A percentile compares a stretch with the other conserved stretches of the same genome.
These are phyloP conservation scores for Danionella dracula DNA, from an alignment of 2,797 vertebrate species.

Conservation along the genomic window DNA sequence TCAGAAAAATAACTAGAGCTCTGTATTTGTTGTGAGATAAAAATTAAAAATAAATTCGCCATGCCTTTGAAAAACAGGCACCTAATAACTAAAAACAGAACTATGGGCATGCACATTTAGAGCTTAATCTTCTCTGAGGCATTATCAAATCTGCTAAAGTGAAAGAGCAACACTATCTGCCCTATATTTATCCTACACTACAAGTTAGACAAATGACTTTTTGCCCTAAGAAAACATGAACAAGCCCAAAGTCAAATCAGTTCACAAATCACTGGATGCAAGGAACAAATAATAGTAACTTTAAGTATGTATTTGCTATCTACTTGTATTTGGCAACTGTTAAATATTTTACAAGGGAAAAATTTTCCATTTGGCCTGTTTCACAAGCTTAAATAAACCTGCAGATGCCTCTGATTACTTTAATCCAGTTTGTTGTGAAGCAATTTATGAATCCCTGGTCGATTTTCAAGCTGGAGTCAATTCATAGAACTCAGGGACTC, in stretches of 20 bases:
- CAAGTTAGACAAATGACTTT: neutral
- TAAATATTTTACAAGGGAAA: conserved; percentile 25
- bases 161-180: neutral
- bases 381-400: neutral
- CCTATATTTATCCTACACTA: neutral
- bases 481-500: neutral
- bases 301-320: neutral
- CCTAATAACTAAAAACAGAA: neutral
- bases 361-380: conserved; percentile 12
- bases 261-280: neutral
- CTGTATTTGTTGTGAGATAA: no score
- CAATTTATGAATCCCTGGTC: conserved; percentile 11
- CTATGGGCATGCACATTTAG: neutral
- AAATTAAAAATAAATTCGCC: no score
- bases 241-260: neutral
- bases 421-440: conserved; percentile 16
- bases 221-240: neutral
- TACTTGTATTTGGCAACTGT: neutral
- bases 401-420: conserved; percentile 32
- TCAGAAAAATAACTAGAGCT: no score
- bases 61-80: no score
- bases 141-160: neutral
- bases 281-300: neutral
- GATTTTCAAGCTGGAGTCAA: conserved; percentile 2
- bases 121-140: neutral